phyloP scores from a whole-genome alignment of 1,140 invertebrate species.

The Meteorus sp. region DNA sequence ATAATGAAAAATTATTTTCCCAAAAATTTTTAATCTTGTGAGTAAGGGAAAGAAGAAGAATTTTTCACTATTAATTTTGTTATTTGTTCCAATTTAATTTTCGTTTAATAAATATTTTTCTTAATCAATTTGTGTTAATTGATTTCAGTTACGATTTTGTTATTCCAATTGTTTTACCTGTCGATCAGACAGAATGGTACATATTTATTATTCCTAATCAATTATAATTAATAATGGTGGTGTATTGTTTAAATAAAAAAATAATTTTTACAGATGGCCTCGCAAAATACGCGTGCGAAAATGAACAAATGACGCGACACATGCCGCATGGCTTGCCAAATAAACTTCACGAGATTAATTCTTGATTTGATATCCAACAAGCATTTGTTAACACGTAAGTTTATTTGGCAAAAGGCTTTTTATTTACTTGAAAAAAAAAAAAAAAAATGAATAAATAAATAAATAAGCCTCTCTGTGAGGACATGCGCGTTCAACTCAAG shows the following conservation, averaged over 20 bases:
- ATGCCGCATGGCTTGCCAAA: constrained; percentile 60
- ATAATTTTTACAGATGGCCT: constrained; percentile 40
- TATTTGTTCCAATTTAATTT: too few species aligned
- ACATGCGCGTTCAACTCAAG: constrained; percentile 55
- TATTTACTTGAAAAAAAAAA: too few species aligned
- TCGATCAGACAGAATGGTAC: too few species aligned
- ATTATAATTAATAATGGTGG: too few species aligned
- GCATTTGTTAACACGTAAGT: constrained; percentile 42
- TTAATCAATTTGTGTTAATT: neutral
- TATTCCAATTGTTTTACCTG: too few species aligned
- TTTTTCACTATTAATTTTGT: too few species aligned
- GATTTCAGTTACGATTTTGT: neutral
- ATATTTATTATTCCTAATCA: too few species aligned
- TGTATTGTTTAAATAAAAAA: neutral
- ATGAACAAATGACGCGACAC: constrained; percentile 62
- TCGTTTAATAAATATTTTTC: neutral
- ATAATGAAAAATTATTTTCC: constrained; percentile 1
- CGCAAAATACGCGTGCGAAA: constrained; percentile 58
- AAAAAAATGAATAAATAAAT: too few species aligned
- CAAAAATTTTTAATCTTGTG: neutral
- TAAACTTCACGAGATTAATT: constrained; percentile 53
- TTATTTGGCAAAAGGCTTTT: constrained; percentile 57
- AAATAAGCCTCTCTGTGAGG: constrained; percentile 60
- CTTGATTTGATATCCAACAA: too few species aligned
- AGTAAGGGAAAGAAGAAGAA: neutral